These are phyloP conservation scores for Zaprionus lineosus DNA, from an alignment of 2,888 invertebrate species.

Conservation along the genomic window DNA sequence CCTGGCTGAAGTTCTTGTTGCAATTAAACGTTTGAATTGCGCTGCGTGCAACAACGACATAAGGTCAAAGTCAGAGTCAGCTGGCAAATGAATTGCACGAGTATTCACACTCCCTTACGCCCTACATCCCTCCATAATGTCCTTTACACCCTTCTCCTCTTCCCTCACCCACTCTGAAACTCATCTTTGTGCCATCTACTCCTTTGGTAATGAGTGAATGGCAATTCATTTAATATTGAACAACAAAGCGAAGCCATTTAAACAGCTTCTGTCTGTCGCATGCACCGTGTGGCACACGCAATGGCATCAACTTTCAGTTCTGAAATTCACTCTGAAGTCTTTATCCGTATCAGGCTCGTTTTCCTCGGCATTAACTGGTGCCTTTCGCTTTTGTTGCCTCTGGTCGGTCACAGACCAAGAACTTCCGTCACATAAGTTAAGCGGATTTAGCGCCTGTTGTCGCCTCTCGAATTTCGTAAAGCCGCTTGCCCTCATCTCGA, in stretches of 20 bases:
- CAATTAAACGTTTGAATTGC: slow-evolving; percentile 80
- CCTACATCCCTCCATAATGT: too few species aligned
- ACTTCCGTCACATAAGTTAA: slow-evolving; percentile 68
- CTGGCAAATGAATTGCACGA: slow-evolving; percentile 77
- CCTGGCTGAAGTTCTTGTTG: slow-evolving; percentile 36
- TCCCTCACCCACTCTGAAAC: too few species aligned
- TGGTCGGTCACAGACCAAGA: not conserved
- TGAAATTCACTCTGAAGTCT: slow-evolving; percentile 36
- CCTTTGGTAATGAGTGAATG: slow-evolving; percentile 30
- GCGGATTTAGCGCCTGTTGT: slow-evolving; percentile 81
- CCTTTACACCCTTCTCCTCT: not conserved
- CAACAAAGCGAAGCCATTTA: slow-evolving; percentile 33
- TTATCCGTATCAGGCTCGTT: too few species aligned
- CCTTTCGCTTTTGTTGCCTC: slow-evolving; percentile 6
- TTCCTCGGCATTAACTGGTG: slow-evolving; percentile 1
- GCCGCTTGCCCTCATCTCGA: slow-evolving; percentile 45
- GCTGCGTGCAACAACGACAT: slow-evolving; percentile 81
- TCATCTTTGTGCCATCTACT: too few species aligned
- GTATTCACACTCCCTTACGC: too few species aligned
- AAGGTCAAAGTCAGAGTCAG: slow-evolving; percentile 80
- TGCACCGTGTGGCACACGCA: slow-evolving; percentile 49
- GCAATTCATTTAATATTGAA: slow-evolving; percentile 62
- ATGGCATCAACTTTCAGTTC: slow-evolving; percentile 43
- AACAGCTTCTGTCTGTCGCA: slow-evolving; percentile 46
- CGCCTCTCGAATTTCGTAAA: slow-evolving; percentile 79